Percentiles rank a stretch among this genome's conserved stretches.
These are phyloP conservation scores for Sinosuthora webbiana DNA, from an alignment of 2,113 vertebrate genomes.

Conservation along the genomic window DNA sequence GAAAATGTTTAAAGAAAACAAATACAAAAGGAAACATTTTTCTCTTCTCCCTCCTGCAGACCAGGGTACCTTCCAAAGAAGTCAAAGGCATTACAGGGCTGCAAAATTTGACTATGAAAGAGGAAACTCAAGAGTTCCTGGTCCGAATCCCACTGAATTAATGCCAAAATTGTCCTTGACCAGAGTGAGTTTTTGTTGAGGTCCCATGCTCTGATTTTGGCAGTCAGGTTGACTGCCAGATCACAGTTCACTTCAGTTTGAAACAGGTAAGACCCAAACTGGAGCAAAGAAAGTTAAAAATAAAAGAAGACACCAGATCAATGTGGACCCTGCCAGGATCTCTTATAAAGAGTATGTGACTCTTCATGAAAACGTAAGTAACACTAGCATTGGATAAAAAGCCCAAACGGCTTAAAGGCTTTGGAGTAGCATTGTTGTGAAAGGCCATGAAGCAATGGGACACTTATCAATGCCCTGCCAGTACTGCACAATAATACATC, in stretches of 20 bases:
- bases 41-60: background rate
- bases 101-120: background rate
- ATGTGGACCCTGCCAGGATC: background rate
- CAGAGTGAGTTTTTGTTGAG: background rate
- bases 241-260: background rate
- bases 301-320: background rate
- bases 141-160: background rate
- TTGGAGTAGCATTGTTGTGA: background rate
- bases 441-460: background rate
- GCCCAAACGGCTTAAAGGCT: background rate
- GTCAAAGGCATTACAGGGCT: background rate
- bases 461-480: background rate
- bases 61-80: background rate
- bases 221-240: background rate
- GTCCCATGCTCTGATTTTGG: background rate
- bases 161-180: background rate
- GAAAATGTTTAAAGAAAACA: constrained; percentile 28
- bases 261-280: background rate
- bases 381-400: background rate
- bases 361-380: background rate
- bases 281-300: background rate
- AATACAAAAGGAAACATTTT: background rate
- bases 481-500: background rate
- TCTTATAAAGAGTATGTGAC: background rate
- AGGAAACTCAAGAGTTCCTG: background rate